Conservation (phyloP, 2,113 vertebrate species). For the Rhabdomys dilectus region DNA sequence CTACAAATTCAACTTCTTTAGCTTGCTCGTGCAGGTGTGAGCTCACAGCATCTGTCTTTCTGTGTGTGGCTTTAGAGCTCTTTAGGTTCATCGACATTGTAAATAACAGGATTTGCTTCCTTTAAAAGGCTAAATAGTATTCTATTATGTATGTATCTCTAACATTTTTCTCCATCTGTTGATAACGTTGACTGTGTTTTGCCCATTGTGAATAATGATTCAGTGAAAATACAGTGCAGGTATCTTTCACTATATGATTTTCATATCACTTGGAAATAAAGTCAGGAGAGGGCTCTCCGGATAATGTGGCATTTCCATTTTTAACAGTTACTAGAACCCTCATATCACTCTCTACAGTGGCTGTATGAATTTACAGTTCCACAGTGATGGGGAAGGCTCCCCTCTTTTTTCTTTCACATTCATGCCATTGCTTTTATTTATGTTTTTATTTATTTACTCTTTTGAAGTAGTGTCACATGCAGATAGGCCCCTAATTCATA, state of each 20-base stretch:
- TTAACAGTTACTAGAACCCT: neutral
- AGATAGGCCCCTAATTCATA: neutral
- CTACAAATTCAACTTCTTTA: neutral
- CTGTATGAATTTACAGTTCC: neutral
- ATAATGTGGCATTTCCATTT: neutral
- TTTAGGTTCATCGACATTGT: neutral
- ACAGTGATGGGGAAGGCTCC: no score
- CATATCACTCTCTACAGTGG: neutral
- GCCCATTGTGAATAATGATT: neutral
- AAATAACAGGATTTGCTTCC: neutral
- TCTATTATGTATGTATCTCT: neutral
- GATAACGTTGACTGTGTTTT: neutral
- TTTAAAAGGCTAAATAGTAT: neutral
- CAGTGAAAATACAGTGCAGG: neutral
- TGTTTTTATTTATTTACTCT: neutral
- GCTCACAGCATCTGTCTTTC: neutral
- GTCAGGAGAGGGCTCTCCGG: neutral
- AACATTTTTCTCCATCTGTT: neutral
- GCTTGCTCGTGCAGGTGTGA: neutral
- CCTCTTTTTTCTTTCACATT: no score
- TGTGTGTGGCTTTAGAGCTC: neutral
- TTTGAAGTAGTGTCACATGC: neutral
- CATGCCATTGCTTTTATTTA: neutral
- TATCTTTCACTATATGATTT: neutral
- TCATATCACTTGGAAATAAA: neutral